Evolutionary conservation across 2,888 invertebrate genomes (phyloP), one percentile per base, ranked within the genome.

Genomic region (Amaurobius ferox): DNA sequence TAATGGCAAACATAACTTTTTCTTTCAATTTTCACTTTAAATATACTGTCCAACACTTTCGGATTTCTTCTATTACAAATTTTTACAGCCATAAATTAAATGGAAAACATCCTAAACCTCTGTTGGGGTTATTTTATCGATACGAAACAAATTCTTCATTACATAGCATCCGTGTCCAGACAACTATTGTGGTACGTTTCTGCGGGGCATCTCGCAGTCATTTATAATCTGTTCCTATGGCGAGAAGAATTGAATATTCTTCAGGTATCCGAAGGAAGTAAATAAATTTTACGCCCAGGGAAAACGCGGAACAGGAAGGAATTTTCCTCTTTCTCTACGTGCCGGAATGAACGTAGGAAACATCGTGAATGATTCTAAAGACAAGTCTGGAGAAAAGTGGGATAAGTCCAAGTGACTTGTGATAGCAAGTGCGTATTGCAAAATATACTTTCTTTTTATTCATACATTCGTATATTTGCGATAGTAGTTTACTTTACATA

Each of bases 191-290:
- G 64, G 28, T 61, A 9, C 64, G 13, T 64, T 29, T 64, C n/a
- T 30, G 30, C 29, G 30, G n/a, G n/a, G 6, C 64, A 28, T n/a
- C n/a, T 30, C 29, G 30, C 16, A 64, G 29, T 30, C 30, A 64
- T 64, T 64, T 30, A 29, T 64, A 64, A 64, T 64, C 29, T n/a
- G 30, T 30, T 64, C 64, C n/a, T 30, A 64, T 30, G 13, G 29
- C 29, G n/a, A 64, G 64, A 64, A 64, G 64, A 64, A 64, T 64
- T 64, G 64, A 64, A 64, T 64, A 64, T 64, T 64, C 64, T 30
- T 55, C 64, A 64, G 64, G 64, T 64, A 64, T 64, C 30, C 30
- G 64, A 64, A 64, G 30, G 64, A 64, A 64, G 64, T 29, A 64
- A 64, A 64, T 30, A 30, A 30, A 64, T 64, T 64, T 30, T 30